Evolutionary conservation across 92 coral and sea anemone species (phyloP), one percentile per base, ranked within the genome.

Genomic region (Pocillopora grandis): DNA sequence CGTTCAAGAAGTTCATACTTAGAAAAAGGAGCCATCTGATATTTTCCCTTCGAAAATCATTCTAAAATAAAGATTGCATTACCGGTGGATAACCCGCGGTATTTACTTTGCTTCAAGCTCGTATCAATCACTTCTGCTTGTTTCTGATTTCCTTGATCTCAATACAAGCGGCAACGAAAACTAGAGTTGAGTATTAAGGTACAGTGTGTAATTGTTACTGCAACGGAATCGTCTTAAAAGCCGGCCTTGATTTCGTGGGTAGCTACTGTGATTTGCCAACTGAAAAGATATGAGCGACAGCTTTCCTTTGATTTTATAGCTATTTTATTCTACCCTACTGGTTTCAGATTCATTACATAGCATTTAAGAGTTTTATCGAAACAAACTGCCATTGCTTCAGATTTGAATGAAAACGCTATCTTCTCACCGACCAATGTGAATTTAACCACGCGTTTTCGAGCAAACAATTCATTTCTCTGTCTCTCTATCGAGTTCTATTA

Each of bases 1-100:
- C 66, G 31, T 27, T 27, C 31, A 42, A 69, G 65, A 14, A 74
- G 66, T 63, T 55, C 80, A 83, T 20, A 52, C 63, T 62, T 27
- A 62, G 65, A 13, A 60, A 57, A 72, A 62, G 20, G 12, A 70
- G 65, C 66, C 86, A 83, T 74, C 80, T 83, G 86, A 83, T 56
- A 74, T 16, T 21, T 82, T 82, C 86, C 86, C 86, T 72, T 73
- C 86, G 86, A 82, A 82, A 42, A 82, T 62, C 33, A 74, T 42
- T 12, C 10, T 62, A 49, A 23, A 13, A 73, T 72, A 57, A 62
- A 62, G 19, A 16, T 52, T 62, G 67, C 61, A 82, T 36, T 61
- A 61, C 71, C 58, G 27, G 77, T 48, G 62, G 72, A 81, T 71
- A 60, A 72, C 60, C 85, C 57, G 48, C 71, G 63, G 69, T 82